phyloP scores from a whole-genome alignment of 2,113 vertebrate genomes.

The Megaleporinus macrocephalus region DNA sequence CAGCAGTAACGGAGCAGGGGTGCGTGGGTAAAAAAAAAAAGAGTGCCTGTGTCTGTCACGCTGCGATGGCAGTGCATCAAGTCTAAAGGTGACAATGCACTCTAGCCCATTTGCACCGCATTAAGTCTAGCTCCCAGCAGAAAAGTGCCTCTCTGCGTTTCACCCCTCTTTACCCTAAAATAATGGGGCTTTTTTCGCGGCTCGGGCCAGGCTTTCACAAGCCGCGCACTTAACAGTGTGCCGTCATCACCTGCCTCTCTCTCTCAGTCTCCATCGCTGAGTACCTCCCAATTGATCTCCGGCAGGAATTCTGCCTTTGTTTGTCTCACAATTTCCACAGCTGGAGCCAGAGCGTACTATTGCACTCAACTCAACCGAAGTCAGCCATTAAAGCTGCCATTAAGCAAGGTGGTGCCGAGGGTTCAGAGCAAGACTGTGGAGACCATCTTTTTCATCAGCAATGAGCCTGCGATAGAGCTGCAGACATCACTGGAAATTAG shows the following conservation, averaged over 20 bases:
- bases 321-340: conserved; percentile 43
- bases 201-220: conserved; percentile 47
- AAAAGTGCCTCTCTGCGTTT: conserved; percentile 54
- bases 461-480: background rate
- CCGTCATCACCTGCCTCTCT: conserved; percentile 36
- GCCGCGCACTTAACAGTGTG: conserved; percentile 50
- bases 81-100: conserved; percentile 52
- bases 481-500: background rate
- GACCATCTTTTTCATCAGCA: background rate
- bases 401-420: conserved; percentile 16
- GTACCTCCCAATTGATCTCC: conserved; percentile 47
- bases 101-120: conserved; percentile 48
- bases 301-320: conserved; percentile 49
- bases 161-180: conserved; percentile 58
- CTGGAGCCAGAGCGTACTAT: conserved; percentile 14
- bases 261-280: conserved; percentile 14
- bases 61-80: conserved; percentile 43
- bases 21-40: conserved; percentile 5
- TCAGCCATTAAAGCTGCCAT: conserved; percentile 42
- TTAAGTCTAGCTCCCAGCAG: conserved; percentile 39
- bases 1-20: conserved; percentile 32
- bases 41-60: conserved; percentile 27
- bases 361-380: conserved; percentile 39
- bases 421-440: background rate
- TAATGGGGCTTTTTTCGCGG: conserved; percentile 55